Percentiles rank a stretch among this genome's conserved stretches.
These are phyloP conservation scores for Notothenia rossii DNA, from an alignment of 2,113 vertebrate species.

Conservation along the genomic window DNA sequence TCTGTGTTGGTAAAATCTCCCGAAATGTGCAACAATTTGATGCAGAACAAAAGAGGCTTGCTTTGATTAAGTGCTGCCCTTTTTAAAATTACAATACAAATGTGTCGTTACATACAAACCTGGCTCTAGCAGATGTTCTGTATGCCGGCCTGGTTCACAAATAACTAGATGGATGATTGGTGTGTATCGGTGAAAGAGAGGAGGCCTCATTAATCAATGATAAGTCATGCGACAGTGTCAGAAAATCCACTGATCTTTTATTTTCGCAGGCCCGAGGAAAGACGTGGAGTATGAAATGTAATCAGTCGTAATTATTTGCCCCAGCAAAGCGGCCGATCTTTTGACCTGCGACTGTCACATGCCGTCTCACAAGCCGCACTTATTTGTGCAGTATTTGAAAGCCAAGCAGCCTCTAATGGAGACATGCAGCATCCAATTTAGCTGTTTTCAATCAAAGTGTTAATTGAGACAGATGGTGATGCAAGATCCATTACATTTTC, in stretches of 20 bases:
- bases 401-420: slow-evolving; percentile 61
- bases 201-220: slow-evolving; percentile 51
- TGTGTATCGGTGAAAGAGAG: slow-evolving; percentile 39
- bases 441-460: slow-evolving; percentile 60
- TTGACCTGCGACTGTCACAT: slow-evolving; percentile 69
- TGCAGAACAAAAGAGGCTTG: slow-evolving; percentile 28
- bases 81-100: slow-evolving; percentile 16
- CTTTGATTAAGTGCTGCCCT: slow-evolving; percentile 48
- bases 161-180: slow-evolving; percentile 49
- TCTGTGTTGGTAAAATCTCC: background rate
- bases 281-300: slow-evolving; percentile 53
- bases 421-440: slow-evolving; percentile 65
- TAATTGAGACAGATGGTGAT: slow-evolving; percentile 79
- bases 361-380: slow-evolving; percentile 45
- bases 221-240: slow-evolving; percentile 42
- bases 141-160: slow-evolving; percentile 41
- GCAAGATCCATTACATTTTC: slow-evolving; percentile 73
- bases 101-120: slow-evolving; percentile 8
- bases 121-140: slow-evolving; percentile 29
- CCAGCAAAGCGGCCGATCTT: slow-evolving; percentile 38
- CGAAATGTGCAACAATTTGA: slow-evolving; percentile 18
- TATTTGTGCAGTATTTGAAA: slow-evolving; percentile 60
- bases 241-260: slow-evolving; percentile 60
- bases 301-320: slow-evolving; percentile 66
- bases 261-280: slow-evolving; percentile 47